Conservation (phyloP, 2,888 invertebrate species). For the Rhagonycha fulva region DNA sequence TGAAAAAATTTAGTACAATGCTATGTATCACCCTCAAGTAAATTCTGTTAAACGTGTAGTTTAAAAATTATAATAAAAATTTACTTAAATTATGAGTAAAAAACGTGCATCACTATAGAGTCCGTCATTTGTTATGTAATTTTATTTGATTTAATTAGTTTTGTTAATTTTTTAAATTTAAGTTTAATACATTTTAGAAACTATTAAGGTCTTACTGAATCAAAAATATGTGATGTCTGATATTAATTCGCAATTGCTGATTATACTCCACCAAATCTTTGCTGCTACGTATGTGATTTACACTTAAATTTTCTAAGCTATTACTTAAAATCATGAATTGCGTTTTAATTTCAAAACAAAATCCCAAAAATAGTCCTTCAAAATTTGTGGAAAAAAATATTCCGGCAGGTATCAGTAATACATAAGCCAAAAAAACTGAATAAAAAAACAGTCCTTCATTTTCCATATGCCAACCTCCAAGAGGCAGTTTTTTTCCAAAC, state of each 20-base stretch:
- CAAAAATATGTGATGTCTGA: not conserved
- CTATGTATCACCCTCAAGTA: too few species aligned
- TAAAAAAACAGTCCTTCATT: not conserved
- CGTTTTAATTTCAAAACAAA: conserved; percentile 1
- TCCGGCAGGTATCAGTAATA: not conserved
- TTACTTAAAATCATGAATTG: not conserved
- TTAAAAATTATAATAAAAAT: too few species aligned
- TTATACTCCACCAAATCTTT: not conserved
- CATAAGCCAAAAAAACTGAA: not conserved
- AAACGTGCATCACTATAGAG: too few species aligned
- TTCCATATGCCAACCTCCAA: not conserved
- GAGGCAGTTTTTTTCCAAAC: not conserved
- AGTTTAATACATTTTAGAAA: not conserved
- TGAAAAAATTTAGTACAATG: too few species aligned
- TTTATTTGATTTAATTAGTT: too few species aligned
- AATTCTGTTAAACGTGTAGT: too few species aligned
- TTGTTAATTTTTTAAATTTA: not conserved
- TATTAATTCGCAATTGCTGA: not conserved
- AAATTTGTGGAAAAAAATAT: not conserved
- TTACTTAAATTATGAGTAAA: too few species aligned
- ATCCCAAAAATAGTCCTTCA: not conserved
- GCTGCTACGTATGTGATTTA: not conserved
- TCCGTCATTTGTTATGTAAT: too few species aligned
- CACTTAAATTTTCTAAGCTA: not conserved
- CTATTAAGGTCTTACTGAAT: not conserved